Evolutionary conservation across 37 sponge, comb jelly and placozoan genomes (phyloP), one percentile per base, ranked within the genome.

Genomic region (Ephydatia muelleri): DNA sequence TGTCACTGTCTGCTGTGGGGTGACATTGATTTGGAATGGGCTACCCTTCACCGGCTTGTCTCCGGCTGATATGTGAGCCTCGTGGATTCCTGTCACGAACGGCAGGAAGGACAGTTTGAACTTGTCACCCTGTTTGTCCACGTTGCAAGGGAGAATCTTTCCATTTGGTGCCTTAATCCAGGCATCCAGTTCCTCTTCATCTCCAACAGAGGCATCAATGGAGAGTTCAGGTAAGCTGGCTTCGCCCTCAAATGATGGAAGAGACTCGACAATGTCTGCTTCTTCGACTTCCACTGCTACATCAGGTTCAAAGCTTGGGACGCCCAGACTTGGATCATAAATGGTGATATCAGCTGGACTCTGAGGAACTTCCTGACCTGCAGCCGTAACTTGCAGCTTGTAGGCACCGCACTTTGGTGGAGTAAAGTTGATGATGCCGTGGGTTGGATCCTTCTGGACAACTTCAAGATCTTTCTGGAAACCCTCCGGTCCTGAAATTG

Each of bases 41-140:
- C 77, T 75, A 21, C 80, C 80, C 40, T 79, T 70, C 11, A 86
- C 38, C 3, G 80, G 72, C 65, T 86, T 76, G 21, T 73, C 86
- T 48, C 80, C 34, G 73, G 73, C 79, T 11, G 34, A 27, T 26
- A 86, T 67, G 28, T 38, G 79, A 37, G 67, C 47, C 5, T 34
- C 31, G 37, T 86, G 79, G 0, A 11, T 0, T 21, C 86, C 86
- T 57, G 49, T 0, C 12, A 68, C 73, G 28, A 36, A 48, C 21
- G 80, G 80, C 3, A 68, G 22, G 37, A 70, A 86, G 6, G 38
- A 70, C 25, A 70, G 79, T 0, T 47, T 79, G 65, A 67, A 86
- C 57, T 57, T 57, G 65, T 65, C 65, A 6, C 38, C 80, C n/a
- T 79, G 30, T 19, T 79, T 79, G 65, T 34, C 48, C 8, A 65